phyloP scores from a whole-genome alignment of 2,888 invertebrate genomes.

The Cordylochernes scorpioides region DNA sequence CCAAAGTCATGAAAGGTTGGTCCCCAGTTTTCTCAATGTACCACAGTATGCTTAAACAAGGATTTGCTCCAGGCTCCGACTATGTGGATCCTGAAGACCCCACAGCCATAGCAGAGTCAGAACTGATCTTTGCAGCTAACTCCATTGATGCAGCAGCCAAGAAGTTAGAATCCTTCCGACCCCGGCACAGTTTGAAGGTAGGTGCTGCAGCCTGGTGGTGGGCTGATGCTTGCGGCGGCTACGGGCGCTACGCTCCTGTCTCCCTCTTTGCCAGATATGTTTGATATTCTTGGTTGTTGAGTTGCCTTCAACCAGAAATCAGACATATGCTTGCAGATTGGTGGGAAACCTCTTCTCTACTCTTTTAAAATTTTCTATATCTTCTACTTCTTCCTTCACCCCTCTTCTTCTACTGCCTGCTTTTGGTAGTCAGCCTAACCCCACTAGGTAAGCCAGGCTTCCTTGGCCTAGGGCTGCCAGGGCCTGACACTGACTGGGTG shows the following conservation, averaged over 20 bases:
- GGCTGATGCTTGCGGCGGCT: not conserved
- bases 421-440: not conserved
- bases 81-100: conserved; percentile 94
- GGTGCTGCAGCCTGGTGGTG: conserved; percentile 12
- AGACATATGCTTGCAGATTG: conserved; percentile 70
- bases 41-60: too few species aligned
- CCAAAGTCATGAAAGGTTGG: conserved; percentile 68
- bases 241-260: not conserved
- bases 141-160: conserved; percentile 94
- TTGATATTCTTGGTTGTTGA: conserved; percentile 99
- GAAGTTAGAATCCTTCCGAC: conserved; percentile 67
- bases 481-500: conserved; percentile 63
- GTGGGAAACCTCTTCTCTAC: not conserved
- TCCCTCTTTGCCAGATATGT: conserved; percentile 70
- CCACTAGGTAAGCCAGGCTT: not conserved
- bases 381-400: not conserved
- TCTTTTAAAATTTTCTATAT: too few species aligned
- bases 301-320: conserved; percentile 77
- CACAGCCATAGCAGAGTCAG: conserved; percentile 89
- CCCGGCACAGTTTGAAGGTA: conserved; percentile 54
- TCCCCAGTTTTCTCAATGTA: too few species aligned
- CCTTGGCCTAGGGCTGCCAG: conserved; percentile 28
- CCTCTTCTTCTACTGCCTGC: not conserved
- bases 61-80: conserved; percentile 38
- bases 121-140: conserved; percentile 80